Percentiles rank a stretch among this genome's conserved stretches.
Conservation (phyloP, 2,113 vertebrate genomes). For the Bambusicola thoracicus region DNA sequence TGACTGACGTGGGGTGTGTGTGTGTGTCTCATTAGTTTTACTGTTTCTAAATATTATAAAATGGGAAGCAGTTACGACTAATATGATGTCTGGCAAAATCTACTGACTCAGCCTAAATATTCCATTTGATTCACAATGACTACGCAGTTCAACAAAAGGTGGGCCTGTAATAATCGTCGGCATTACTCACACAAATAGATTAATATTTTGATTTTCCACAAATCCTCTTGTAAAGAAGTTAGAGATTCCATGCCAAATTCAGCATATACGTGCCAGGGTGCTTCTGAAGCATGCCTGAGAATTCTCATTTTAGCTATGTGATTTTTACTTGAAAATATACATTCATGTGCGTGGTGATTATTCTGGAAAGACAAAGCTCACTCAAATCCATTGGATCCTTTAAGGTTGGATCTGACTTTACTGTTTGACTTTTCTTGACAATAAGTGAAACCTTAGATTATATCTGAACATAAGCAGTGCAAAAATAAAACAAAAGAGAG, state of each 20-base stretch:
- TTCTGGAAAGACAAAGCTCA: not conserved
- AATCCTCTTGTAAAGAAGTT: slow-evolving; percentile 12
- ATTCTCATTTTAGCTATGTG: slow-evolving; percentile 8
- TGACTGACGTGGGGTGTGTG: not conserved
- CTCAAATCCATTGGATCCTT: not conserved
- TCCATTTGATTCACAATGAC: not conserved
- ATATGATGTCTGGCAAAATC: not conserved
- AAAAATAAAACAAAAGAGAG: not conserved
- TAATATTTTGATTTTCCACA: slow-evolving; percentile 4
- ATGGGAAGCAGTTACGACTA: not conserved
- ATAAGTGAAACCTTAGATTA: not conserved
- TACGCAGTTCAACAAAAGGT: not conserved
- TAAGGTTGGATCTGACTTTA: not conserved
- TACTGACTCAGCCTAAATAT: not conserved
- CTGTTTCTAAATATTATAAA: not conserved
- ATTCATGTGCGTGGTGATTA: not conserved
- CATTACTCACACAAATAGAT: not conserved
- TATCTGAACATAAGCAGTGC: not conserved
- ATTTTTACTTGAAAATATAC: slow-evolving; percentile 31
- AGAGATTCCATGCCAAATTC: not conserved
- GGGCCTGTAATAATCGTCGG: not conserved
- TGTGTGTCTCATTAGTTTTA: not conserved
- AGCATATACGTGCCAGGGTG: not conserved
- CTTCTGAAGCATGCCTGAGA: not conserved
- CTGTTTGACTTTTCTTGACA: slow-evolving; percentile 15